A percentile compares a stretch with the other conserved stretches of the same genome.
Conservation (phyloP, 2,113 vertebrate genomes). For the Myrmophylax atrothorax region DNA sequence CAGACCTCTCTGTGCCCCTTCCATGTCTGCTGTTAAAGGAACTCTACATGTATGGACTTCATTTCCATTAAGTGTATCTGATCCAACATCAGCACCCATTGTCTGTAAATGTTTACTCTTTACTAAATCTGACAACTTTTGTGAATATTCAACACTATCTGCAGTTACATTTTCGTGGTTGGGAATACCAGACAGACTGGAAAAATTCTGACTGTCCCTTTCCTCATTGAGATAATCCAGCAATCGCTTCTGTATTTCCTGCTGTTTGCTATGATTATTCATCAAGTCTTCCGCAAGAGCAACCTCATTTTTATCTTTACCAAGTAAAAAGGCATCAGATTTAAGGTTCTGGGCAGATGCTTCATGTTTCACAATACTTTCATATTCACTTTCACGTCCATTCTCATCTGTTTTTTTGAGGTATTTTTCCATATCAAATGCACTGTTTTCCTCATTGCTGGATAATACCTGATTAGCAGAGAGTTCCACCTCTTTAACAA, state of each 20-base stretch:
- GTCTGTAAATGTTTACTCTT: not conserved
- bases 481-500: not conserved
- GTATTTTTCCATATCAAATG: conserved; percentile 90
- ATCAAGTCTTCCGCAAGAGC: not conserved
- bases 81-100: not conserved
- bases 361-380: conserved; percentile 47
- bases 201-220: not conserved
- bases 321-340: conserved; percentile 27
- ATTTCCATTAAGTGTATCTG: not conserved
- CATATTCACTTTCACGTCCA: conserved; percentile 51
- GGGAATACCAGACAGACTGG: not conserved
- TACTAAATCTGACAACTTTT: not conserved
- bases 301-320: not conserved
- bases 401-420: conserved; percentile 79
- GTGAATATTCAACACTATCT: not conserved
- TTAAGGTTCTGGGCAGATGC: not conserved
- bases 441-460: conserved; percentile 65
- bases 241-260: not conserved
- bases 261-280: not conserved
- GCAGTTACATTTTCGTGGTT: not conserved
- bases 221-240: not conserved
- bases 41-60: not conserved
- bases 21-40: not conserved
- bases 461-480: conserved; percentile 13
- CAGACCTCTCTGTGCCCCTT: not conserved